Evolutionary conservation across 1,140 invertebrate species (phyloP).

Genomic region (Oncopodura yosiiana): DNA sequence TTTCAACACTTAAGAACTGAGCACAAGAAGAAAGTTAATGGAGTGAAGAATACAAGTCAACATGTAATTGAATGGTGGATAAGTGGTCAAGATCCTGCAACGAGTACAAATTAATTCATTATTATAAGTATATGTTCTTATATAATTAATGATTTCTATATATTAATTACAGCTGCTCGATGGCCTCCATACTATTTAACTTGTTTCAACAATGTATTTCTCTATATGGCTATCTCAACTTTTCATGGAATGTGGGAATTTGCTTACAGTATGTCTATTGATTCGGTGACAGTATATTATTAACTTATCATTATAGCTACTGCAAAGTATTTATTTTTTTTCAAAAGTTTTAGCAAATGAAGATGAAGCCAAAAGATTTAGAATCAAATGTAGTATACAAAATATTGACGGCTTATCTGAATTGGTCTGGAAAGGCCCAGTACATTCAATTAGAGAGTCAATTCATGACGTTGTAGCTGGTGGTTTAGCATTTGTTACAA

Average conservation of each 20-base stretch:
- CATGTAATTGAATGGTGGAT: conserved; percentile 23
- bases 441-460: conserved; percentile 24
- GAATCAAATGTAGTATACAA: neutral
- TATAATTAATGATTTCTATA: neutral
- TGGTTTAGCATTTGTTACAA: conserved; percentile 23
- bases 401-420: conserved; percentile 13
- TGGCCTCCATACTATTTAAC: conserved; percentile 26
- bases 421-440: conserved; percentile 14
- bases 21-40: conserved; percentile 20
- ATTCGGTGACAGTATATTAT: too few relatives aligned
- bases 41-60: conserved; percentile 8
- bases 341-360: conserved; percentile 20
- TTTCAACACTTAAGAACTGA: conserved; percentile 9
- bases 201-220: conserved; percentile 20
- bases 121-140: neutral
- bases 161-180: conserved; percentile 1
- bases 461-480: conserved; percentile 17
- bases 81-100: conserved; percentile 12
- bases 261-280: too few relatives aligned
- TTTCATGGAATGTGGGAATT: conserved; percentile 24
- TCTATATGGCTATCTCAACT: conserved; percentile 20
- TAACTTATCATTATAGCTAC: too few relatives aligned
- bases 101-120: conserved; percentile 9
- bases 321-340: too few relatives aligned
- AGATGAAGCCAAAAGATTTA: conserved; percentile 23